A percentile compares a stretch with the other conserved stretches of the same genome.
phyloP scores from a whole-genome alignment of 2,797 vertebrate species.

The Carduelis carduelis region DNA sequence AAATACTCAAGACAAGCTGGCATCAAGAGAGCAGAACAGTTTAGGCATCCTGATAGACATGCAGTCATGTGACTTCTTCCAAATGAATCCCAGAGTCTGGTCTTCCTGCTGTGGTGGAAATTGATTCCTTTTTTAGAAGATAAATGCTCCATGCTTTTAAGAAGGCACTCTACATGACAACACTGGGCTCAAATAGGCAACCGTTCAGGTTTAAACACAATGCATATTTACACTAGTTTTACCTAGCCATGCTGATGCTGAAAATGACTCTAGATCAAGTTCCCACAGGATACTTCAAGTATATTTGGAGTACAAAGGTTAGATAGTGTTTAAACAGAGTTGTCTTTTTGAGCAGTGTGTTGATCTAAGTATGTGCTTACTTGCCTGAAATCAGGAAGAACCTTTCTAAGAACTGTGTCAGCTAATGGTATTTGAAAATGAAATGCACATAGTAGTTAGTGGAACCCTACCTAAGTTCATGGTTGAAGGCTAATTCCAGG shows the following conservation, averaged over 20 bases:
- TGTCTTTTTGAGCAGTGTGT: neutral
- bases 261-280: neutral
- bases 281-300: neutral
- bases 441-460: neutral
- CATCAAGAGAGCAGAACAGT: neutral
- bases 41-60: neutral
- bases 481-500: neutral
- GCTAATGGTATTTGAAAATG: neutral
- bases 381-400: neutral
- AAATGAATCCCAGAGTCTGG: neutral
- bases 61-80: neutral
- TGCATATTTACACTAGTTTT: neutral
- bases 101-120: neutral
- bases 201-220: neutral
- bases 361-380: neutral
- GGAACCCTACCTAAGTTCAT: neutral
- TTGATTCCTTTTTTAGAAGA: neutral
- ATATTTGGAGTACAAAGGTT: neutral
- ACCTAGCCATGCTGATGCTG: neutral
- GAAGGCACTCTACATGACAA: neutral
- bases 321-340: neutral
- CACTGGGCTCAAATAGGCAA: neutral
- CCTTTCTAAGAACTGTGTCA: neutral
- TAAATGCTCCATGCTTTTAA: neutral
- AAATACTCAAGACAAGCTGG: neutral